These are phyloP conservation scores for Tipula vernalis DNA, from an alignment of 2,888 invertebrate species.

Conservation along the genomic window DNA sequence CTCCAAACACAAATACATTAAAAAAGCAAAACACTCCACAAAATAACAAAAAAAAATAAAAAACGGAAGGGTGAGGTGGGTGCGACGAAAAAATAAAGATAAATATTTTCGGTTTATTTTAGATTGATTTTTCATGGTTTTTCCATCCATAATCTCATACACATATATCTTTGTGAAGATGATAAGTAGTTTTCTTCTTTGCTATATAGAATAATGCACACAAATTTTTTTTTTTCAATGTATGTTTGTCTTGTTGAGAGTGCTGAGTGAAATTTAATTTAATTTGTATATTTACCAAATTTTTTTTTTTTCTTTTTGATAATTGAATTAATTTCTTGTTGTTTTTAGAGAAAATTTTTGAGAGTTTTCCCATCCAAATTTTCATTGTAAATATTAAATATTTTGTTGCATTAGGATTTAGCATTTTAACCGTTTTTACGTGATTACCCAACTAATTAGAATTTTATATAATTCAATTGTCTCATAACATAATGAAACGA, in stretches of 20 bases:
- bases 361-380: not conserved
- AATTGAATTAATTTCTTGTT: not conserved
- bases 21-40: conserved; percentile 4
- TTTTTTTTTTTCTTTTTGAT: not conserved
- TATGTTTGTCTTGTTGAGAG: not conserved
- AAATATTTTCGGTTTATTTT: not conserved
- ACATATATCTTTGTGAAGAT: not conserved
- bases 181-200: not conserved
- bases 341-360: not conserved
- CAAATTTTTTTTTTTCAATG: too few relatives aligned
- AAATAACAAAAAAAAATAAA: not conserved
- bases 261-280: not conserved
- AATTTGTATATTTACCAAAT: not conserved
- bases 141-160: not conserved
- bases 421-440: not conserved
- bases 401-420: not conserved
- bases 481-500: not conserved
- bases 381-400: not conserved
- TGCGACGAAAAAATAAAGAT: not conserved
- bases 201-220: not conserved
- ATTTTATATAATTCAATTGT: not conserved
- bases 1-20: not conserved
- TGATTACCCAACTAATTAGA: not conserved
- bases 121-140: not conserved
- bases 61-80: not conserved